Percentiles rank a stretch among this genome's conserved stretches.
These are phyloP conservation scores for Choristoneura rosaceana DNA, from an alignment of 2,888 invertebrate genomes.

Conservation along the genomic window DNA sequence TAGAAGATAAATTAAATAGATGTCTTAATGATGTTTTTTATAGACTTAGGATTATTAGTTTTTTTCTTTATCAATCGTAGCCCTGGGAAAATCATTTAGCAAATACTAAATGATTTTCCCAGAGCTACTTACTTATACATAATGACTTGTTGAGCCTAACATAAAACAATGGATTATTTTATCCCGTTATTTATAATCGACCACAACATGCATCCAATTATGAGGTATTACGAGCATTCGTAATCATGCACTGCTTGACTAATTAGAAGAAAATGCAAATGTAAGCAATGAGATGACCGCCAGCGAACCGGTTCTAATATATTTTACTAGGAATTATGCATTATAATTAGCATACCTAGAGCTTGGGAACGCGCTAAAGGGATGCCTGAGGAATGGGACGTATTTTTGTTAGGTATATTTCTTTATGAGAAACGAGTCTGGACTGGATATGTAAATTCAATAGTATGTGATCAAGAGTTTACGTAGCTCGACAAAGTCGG, in stretches of 20 bases:
- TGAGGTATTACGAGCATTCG: constrained; percentile 19
- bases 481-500: no score
- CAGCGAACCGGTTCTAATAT: constrained; percentile 26
- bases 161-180: neutral
- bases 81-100: no score
- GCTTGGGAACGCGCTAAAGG: constrained; percentile 2
- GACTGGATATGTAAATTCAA: neutral
- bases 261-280: constrained; percentile 41
- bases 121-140: no score
- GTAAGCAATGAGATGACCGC: constrained; percentile 20
- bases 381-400: neutral
- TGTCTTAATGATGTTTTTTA: no score
- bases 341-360: constrained; percentile 6
- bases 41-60: no score
- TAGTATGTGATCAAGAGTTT: no score
- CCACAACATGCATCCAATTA: constrained; percentile 14
- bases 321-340: neutral
- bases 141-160: no score
- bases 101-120: no score
- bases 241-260: constrained; percentile 25
- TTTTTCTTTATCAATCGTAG: no score
- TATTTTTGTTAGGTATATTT: neutral
- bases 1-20: no score
- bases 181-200: neutral
- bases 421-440: neutral